Conservation (phyloP, 30 jellyfish, hydroid and myxozoan genomes). For the Chironex yamaguchii region DNA sequence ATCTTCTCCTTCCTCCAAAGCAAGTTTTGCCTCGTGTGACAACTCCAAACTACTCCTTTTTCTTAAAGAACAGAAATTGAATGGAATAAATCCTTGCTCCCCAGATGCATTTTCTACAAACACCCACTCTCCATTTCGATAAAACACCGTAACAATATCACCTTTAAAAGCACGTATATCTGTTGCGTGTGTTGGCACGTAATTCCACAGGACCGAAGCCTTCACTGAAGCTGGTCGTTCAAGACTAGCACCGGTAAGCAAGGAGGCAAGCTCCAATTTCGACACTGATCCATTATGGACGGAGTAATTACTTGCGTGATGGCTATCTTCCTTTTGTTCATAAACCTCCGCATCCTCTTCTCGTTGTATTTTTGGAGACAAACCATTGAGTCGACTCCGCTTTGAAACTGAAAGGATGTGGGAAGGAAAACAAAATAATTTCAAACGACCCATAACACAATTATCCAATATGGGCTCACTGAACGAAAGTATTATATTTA, state of each 20-base stretch:
- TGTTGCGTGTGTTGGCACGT: conserved; percentile 61
- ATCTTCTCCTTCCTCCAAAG: neutral
- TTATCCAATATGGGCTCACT: no score
- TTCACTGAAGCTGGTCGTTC: conserved; percentile 70
- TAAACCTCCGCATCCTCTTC: neutral
- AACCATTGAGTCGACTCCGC: neutral
- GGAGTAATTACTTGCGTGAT: no score
- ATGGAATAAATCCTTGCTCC: conserved; percentile 70
- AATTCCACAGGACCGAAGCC: conserved; percentile 58
- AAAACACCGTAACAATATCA: conserved; percentile 49
- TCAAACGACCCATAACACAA: neutral
- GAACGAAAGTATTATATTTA: no score
- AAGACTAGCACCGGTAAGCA: conserved; percentile 51
- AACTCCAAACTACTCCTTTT: conserved; percentile 48
- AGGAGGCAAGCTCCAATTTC: conserved; percentile 54
- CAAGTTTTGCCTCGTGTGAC: conserved; percentile 8
- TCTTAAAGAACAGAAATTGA: conserved; percentile 51
- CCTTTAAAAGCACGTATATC: conserved; percentile 68
- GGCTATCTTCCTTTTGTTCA: no score
- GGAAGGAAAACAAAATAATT: neutral
- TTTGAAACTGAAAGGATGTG: neutral
- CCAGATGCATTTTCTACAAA: conserved; percentile 55
- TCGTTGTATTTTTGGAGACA: neutral
- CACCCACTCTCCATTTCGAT: conserved; percentile 73
- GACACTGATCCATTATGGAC: no score